Evolutionary conservation across 2,888 invertebrate species (phyloP).

Genomic region (Ametastegia equiseti): DNA sequence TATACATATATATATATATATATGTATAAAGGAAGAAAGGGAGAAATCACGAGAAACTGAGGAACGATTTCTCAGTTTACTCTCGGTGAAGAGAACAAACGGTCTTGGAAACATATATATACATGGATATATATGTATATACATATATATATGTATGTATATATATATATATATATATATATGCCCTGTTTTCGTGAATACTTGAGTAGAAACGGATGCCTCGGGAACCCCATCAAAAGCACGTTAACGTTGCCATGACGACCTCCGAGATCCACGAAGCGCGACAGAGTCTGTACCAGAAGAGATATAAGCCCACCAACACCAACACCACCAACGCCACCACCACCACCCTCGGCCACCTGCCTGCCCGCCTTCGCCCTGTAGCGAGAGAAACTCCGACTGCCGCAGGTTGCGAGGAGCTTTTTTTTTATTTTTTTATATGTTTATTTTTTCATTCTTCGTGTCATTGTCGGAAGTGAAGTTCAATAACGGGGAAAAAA

Average conservation of each 20-base stretch:
- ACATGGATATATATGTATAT: no score
- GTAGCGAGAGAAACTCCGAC: background rate
- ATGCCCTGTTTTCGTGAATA: slow-evolving; percentile 60
- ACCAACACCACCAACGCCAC: background rate
- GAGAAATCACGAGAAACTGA: no score
- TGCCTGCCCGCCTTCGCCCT: slow-evolving; percentile 14
- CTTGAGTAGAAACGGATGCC: slow-evolving; percentile 58
- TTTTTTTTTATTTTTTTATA: background rate
- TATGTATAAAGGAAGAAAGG: no score
- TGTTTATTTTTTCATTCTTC: background rate
- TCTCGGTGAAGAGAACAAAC: no score
- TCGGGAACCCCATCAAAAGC: slow-evolving; percentile 66
- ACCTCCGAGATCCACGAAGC: slow-evolving; percentile 2
- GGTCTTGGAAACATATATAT: no score
- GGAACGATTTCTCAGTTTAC: no score
- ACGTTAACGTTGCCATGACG: slow-evolving; percentile 67
- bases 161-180: no score
- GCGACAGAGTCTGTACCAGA: background rate
- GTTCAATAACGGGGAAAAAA: background rate
- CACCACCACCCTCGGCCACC: slow-evolving; percentile 12
- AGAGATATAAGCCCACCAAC: background rate
- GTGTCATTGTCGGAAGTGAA: slow-evolving; percentile 8
- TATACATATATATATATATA: no score
- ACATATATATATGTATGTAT: no score
- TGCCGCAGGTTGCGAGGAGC: background rate